Conservation (phyloP, 2,113 vertebrate genomes). For the Callipepla californica region DNA sequence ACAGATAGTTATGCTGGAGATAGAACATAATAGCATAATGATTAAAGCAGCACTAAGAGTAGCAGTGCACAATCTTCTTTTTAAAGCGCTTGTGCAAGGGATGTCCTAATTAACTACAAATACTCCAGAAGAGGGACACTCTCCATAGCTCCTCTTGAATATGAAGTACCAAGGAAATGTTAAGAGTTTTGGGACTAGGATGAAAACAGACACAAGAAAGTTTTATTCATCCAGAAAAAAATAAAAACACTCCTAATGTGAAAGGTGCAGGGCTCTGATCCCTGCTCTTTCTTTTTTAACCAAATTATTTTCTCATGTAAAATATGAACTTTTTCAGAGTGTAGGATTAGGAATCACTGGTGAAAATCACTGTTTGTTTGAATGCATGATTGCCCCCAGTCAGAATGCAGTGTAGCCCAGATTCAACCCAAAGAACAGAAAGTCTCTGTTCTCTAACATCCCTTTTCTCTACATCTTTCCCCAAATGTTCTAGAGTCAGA, state of each 20-base stretch:
- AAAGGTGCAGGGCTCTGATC: background rate
- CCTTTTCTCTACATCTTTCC: background rate
- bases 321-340: background rate
- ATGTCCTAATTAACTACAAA: background rate
- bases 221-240: background rate
- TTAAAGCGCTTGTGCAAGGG: background rate
- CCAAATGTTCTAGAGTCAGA: background rate
- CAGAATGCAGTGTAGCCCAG: background rate
- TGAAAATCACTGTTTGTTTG: background rate
- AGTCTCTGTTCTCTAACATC: background rate
- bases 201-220: background rate
- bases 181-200: background rate
- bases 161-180: background rate
- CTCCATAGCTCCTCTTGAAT: background rate
- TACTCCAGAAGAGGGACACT: background rate
- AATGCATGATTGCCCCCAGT: background rate
- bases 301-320: background rate
- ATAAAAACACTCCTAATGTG: no score
- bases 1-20: background rate
- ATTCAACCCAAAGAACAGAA: background rate
- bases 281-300: background rate
- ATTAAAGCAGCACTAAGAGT: background rate
- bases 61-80: background rate
- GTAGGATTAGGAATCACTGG: background rate
- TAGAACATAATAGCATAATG: background rate